These are phyloP conservation scores for Apocrypta bakeri DNA, from an alignment of 1,140 invertebrate genomes.

Conservation along the genomic window DNA sequence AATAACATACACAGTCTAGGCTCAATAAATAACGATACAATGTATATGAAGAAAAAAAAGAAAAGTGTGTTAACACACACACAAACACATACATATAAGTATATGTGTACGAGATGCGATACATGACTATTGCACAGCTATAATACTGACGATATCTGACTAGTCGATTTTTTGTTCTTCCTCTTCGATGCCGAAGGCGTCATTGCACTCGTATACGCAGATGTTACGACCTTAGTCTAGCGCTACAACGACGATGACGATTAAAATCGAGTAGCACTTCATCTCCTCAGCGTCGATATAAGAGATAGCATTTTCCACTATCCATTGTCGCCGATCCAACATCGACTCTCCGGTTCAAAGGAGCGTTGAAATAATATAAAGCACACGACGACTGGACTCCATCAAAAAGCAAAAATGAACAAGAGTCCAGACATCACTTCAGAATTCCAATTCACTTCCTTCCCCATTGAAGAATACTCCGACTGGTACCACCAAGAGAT, in stretches of 20 bases:
- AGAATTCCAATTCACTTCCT: slow-evolving; percentile 64
- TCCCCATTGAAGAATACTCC: slow-evolving; percentile 64
- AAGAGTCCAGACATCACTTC: too few relatives aligned
- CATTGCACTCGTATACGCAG: not conserved
- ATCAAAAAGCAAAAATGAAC: not conserved
- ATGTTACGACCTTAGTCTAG: too few relatives aligned
- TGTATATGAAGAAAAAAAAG: too few relatives aligned
- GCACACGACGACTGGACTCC: too few relatives aligned
- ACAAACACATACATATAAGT: not conserved
- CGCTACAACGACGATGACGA: too few relatives aligned
- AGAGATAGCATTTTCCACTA: too few relatives aligned
- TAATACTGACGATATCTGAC: slow-evolving; percentile 48
- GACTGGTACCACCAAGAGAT: slow-evolving; percentile 53
- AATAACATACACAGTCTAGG: not conserved
- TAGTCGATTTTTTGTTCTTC: slow-evolving; percentile 34
- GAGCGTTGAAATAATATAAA: too few relatives aligned
- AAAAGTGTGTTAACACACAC: too few relatives aligned
- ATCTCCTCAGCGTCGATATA: too few relatives aligned
- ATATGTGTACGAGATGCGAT: not conserved
- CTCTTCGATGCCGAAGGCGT: not conserved
- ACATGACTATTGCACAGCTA: slow-evolving; percentile 23
- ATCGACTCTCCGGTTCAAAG: too few relatives aligned
- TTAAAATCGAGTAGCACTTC: too few relatives aligned
- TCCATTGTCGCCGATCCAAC: too few relatives aligned
- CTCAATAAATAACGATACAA: slow-evolving; percentile 14